Conservation (phyloP, 1,140 invertebrate genomes). For the Drosophila tani region DNA sequence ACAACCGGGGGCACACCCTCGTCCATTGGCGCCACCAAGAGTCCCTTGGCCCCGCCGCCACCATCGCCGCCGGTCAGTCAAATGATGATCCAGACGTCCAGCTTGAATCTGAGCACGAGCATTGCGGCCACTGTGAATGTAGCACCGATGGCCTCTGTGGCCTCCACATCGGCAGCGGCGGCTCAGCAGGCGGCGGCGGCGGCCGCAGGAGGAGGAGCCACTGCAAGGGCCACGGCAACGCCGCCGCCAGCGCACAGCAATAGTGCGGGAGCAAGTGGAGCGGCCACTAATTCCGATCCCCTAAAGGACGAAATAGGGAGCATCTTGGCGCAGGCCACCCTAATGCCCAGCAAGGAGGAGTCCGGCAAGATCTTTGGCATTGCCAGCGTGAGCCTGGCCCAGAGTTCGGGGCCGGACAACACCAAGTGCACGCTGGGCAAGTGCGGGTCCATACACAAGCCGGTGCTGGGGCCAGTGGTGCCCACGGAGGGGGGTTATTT, state of each 20-base stretch:
- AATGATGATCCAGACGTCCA: slow-evolving; percentile 46
- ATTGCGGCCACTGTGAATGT: slow-evolving; percentile 24
- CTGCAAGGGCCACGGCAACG: slow-evolving; percentile 34
- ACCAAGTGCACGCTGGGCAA: slow-evolving; percentile 84
- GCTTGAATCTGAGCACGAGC: slow-evolving; percentile 53
- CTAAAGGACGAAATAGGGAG: slow-evolving; percentile 80
- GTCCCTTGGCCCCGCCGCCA: slow-evolving; percentile 20
- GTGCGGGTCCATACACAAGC: slow-evolving; percentile 84
- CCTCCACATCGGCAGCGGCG: slow-evolving; percentile 64
- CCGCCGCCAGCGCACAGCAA: slow-evolving; percentile 36
- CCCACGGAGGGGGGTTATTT: slow-evolving; percentile 81
- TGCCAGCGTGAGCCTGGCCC: slow-evolving; percentile 84
- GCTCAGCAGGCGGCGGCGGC: slow-evolving; percentile 44
- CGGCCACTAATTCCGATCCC: slow-evolving; percentile 51
- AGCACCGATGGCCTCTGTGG: slow-evolving; percentile 35
- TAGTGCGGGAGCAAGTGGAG: slow-evolving; percentile 2
- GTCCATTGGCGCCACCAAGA: slow-evolving; percentile 15
- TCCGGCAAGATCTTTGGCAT: slow-evolving; percentile 85
- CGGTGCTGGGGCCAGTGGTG: slow-evolving; percentile 80
- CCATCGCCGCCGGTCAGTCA: slow-evolving; percentile 35
- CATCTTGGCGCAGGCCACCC: slow-evolving; percentile 76
- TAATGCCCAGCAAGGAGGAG: slow-evolving; percentile 85
- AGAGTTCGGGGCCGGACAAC: slow-evolving; percentile 83
- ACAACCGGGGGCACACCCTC: slow-evolving; percentile 15
- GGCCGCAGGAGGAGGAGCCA: background rate